Percentiles rank a stretch among this genome's conserved stretches.
phyloP scores from a whole-genome alignment of 2,888 invertebrate genomes.

The Dolichomitus sp. region DNA sequence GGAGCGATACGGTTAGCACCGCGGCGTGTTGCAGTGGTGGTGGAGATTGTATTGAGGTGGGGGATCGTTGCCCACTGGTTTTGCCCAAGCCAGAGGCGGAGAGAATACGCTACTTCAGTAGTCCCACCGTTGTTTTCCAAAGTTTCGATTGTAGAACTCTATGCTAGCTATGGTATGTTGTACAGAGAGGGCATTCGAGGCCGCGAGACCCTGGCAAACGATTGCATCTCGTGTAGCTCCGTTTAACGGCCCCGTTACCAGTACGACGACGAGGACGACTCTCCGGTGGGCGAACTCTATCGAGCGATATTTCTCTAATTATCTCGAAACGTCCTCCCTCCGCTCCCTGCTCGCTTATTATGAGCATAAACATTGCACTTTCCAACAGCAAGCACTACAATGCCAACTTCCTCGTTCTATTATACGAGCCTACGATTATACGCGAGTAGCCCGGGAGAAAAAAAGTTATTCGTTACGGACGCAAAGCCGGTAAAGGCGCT shows the following conservation, averaged over 20 bases:
- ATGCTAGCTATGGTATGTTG: constrained; percentile 48
- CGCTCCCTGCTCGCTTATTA: constrained; percentile 69
- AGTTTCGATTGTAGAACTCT: constrained; percentile 80
- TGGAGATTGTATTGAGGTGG: constrained; percentile 37
- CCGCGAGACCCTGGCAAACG: constrained; percentile 59
- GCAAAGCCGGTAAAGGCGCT: constrained; percentile 16
- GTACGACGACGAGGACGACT: constrained; percentile 46
- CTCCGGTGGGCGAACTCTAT: constrained; percentile 79
- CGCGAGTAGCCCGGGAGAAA: constrained; percentile 29
- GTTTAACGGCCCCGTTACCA: constrained; percentile 66
- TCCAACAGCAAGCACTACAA: constrained; percentile 42
- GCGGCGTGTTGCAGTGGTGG: constrained; percentile 46
- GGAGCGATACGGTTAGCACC: constrained; percentile 60
- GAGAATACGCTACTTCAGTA: not conserved
- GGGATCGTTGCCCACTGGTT: constrained; percentile 50
- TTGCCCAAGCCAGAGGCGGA: constrained; percentile 24
- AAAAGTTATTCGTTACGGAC: constrained; percentile 36
- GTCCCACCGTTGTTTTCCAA: constrained; percentile 72
- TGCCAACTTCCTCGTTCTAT: constrained; percentile 64
- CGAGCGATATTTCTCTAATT: constrained; percentile 85
- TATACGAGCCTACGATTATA: constrained; percentile 64
- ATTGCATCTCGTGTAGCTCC: constrained; percentile 56
- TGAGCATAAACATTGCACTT: constrained; percentile 77
- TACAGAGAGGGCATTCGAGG: constrained; percentile 38
- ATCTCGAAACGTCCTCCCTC: constrained; percentile 74